A percentile compares a stretch with the other conserved stretches of the same genome.
phyloP scores from a whole-genome alignment of 23 tunicate genomes.

The Styela clava region DNA sequence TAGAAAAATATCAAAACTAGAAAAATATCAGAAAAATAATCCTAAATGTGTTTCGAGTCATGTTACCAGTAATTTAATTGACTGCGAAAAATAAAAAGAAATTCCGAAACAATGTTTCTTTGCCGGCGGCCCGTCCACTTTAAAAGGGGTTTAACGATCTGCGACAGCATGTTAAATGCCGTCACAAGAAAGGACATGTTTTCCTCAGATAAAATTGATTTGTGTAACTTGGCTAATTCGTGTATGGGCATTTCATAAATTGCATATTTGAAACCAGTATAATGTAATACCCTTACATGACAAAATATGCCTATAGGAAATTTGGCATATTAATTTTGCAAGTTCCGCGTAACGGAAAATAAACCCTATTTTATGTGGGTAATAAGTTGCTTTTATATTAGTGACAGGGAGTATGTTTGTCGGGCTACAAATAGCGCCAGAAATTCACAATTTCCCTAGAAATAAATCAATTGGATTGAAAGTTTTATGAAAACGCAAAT shows the following conservation, averaged over 20 bases:
- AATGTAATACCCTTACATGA: no score
- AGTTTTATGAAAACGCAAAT: no score
- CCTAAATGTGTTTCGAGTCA: conserved; percentile 15
- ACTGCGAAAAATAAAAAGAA: conserved; percentile 3
- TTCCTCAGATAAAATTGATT: neutral
- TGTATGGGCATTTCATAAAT: neutral
- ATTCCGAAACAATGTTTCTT: neutral
- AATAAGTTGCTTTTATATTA: neutral
- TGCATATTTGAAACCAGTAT: neutral
- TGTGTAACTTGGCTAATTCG: neutral
- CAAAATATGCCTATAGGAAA: no score
- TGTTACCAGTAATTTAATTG: conserved; percentile 34
- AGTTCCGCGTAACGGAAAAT: neutral
- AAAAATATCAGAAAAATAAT: conserved; percentile 13
- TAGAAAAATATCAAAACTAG: neutral
- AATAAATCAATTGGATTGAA: no score
- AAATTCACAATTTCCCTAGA: no score
- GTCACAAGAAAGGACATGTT: neutral
- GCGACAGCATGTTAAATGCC: conserved; percentile 15
- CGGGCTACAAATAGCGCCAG: no score
- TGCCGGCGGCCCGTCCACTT: neutral
- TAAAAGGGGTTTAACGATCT: conserved; percentile 1
- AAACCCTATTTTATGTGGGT: neutral
- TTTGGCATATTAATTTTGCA: neutral
- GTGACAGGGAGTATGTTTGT: no score